A percentile compares a stretch with the other conserved stretches of the same genome.
phyloP scores from a whole-genome alignment of 2,113 vertebrate species.

The Gasterosteus aculeatus region DNA sequence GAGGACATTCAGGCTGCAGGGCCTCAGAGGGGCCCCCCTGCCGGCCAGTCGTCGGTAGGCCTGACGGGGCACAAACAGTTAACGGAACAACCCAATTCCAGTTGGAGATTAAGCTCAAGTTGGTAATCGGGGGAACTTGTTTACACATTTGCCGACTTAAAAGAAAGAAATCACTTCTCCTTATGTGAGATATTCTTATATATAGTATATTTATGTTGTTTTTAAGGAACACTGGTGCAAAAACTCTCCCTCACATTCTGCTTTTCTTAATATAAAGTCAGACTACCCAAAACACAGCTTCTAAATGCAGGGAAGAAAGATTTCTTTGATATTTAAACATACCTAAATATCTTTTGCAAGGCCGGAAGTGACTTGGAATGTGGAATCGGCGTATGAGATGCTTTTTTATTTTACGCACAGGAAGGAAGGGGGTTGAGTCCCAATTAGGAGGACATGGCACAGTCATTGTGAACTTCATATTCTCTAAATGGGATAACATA shows the following conservation, averaged over 20 bases:
- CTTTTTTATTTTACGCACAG: slow-evolving; percentile 20
- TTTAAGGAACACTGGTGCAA: slow-evolving; percentile 12
- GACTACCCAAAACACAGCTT: background rate
- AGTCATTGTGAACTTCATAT: slow-evolving; percentile 46
- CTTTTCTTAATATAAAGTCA: slow-evolving; percentile 20
- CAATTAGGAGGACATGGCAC: slow-evolving; percentile 28
- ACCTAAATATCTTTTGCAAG: background rate
- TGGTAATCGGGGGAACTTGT: slow-evolving; percentile 2
- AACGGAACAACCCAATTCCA: background rate
- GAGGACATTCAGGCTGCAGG: slow-evolving; percentile 37
- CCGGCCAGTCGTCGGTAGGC: slow-evolving; percentile 23
- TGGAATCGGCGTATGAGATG: background rate
- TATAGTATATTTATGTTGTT: slow-evolving; percentile 1
- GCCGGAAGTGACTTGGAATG: background rate
- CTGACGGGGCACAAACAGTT: slow-evolving; percentile 29
- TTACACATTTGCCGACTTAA: slow-evolving; percentile 17
- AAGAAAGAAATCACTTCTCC: background rate
- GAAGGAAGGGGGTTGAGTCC: slow-evolving; percentile 10
- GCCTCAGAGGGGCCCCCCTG: slow-evolving; percentile 15
- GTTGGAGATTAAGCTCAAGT: slow-evolving; percentile 14
- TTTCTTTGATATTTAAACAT: background rate
- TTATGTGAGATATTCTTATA: background rate
- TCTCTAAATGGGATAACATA: slow-evolving; percentile 56
- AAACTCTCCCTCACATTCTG: slow-evolving; percentile 13
- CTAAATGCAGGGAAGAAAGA: background rate